Evolutionary conservation across 2,113 vertebrate genomes (phyloP), one percentile per base, ranked within the genome.

Genomic region (Heloderma charlesbogerti): DNA sequence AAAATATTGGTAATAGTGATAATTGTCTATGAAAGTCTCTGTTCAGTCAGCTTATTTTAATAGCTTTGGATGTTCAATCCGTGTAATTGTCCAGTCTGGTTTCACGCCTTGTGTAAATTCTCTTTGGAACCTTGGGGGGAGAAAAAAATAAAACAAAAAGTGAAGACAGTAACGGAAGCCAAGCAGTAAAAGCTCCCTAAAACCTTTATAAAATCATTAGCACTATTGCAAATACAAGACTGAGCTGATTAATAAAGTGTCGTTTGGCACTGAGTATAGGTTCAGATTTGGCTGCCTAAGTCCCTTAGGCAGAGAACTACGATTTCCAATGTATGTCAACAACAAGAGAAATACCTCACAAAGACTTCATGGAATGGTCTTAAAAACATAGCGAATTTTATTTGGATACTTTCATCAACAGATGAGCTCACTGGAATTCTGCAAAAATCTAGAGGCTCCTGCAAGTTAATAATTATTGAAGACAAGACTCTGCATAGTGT

Each of bases 41-140:
- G 27, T 71, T 43, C 84, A 57, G 37, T 34, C 7, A 86, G 71
- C 75, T 90, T 69, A 90, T 80, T 86, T 74, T 31, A 90, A 80
- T 34, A 90, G 96, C 87, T 98, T 99, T 80, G 98, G 98, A 95
- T 99, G 98, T 92, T 99, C 98, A 96, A 99, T 98, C 92, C 98
- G 96, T 37, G 98, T 98, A 93, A 99, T 99, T 92, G 96, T 99
- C 99, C 99, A 99, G 94, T 98, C 98, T 45, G 99, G 98, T 90
- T 98, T 95, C 86, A 98, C 98, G 90, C 98, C 99, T 96, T 98
- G 96, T 54, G 99, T 99, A 95, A 99, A 99, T 95, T 99, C 99
- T 92, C 99, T 98, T 48, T 98, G 98, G 95, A 99, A 99, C 93
- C 99, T 99, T 86, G 82, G 25, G 20, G 34, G n/a, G 34, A 34